Evolutionary conservation across 1,140 invertebrate species (phyloP), one percentile per base, ranked within the genome.

Genomic region (Lithobius niger): DNA sequence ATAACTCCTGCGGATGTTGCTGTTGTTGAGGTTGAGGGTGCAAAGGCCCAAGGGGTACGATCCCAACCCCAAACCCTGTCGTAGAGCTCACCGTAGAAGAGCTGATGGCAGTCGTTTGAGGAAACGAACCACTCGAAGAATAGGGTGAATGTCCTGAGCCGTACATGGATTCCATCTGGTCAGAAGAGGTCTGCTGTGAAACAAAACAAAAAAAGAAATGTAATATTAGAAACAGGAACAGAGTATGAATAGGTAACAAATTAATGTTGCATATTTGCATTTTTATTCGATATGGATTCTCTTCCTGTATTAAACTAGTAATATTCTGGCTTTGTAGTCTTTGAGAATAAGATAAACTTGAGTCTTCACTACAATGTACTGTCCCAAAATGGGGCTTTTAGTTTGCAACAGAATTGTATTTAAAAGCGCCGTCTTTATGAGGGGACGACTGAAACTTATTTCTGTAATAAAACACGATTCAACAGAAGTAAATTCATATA

Each of bases 1-100:
- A 67, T 56, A 67, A 62, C 55, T 65, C 65, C 27, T 61, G 62
- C 28, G 62, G 59, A 15, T 52, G 50, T 13, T 10, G 24, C 31
- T 36, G 31, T 10, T 10, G n/a, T n/a, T n/a, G n/a, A 19, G 43
- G 43, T 16, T 10, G 43, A 10, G 19, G 43, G 19, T 3, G 6
- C 43, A 45, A 19, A 45, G n/a, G n/a, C n/a, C n/a, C n/a, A n/a
- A n/a, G n/a, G n/a, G n/a, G n/a, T n/a, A n/a, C n/a, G n/a, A n/a
- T n/a, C n/a, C n/a, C n/a, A n/a, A n/a, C n/a, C n/a, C n/a, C n/a
- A n/a, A n/a, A n/a, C n/a, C 43, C 43, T 44, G 50, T 60, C 3
- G 55, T 44, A 25, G 42, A 27, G 26, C 36, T 48, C 54, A 19
- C 36, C 43, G 43, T 19, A 13, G 43, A 45, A 6, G 43, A 45